These are phyloP conservation scores for Physella acuta DNA, from an alignment of 1,140 invertebrate species.

Conservation along the genomic window DNA sequence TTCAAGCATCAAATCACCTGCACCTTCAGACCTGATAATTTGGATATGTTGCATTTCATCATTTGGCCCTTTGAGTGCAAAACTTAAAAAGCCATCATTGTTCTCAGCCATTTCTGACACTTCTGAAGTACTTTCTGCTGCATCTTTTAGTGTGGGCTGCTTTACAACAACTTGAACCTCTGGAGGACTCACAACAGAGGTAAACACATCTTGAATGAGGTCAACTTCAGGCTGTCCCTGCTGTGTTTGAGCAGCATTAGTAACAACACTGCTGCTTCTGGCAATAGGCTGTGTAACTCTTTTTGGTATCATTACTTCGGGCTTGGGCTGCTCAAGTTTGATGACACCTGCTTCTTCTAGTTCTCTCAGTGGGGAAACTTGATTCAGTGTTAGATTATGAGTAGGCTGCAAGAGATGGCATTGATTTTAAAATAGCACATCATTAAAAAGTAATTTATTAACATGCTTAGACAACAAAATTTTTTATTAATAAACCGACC, in stretches of 20 bases:
- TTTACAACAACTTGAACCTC: conserved; percentile 1
- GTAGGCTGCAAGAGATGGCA: conserved; percentile 13
- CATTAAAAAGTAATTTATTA: too few relatives aligned
- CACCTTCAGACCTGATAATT: conserved; percentile 19
- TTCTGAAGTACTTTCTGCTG: background rate
- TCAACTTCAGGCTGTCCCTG: background rate
- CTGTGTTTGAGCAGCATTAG: background rate
- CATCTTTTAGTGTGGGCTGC: background rate
- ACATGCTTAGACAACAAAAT: too few relatives aligned
- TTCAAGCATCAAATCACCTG: conserved; percentile 16
- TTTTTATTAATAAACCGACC: too few relatives aligned
- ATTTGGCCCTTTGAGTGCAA: conserved; percentile 24
- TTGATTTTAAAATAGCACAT: too few relatives aligned
- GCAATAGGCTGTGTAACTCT: background rate
- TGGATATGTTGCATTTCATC: conserved; percentile 26
- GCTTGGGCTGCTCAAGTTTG: conserved; percentile 15
- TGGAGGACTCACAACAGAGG: background rate
- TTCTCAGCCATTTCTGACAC: conserved; percentile 20
- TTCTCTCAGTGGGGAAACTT: conserved; percentile 19
- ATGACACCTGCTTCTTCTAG: conserved; percentile 22
- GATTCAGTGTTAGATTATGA: conserved; percentile 20
- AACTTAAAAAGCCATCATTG: conserved; percentile 12
- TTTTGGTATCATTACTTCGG: background rate
- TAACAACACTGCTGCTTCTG: background rate
- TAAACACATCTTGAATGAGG: background rate